Percentiles rank a stretch among this genome's conserved stretches.
These are phyloP conservation scores for Acleris holmiana DNA, from an alignment of 2,888 invertebrate genomes.

Conservation along the genomic window DNA sequence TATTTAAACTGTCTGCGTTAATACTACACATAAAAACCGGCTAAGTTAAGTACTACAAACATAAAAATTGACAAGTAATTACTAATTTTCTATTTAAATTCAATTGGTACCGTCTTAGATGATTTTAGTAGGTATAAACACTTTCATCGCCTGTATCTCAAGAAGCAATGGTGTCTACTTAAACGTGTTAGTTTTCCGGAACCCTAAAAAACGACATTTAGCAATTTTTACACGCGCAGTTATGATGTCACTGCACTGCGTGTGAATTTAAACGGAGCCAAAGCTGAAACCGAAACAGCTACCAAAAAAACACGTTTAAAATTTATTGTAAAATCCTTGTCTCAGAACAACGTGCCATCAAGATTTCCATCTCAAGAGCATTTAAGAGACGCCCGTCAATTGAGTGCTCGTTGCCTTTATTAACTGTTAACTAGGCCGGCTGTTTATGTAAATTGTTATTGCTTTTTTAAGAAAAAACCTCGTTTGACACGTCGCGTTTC, in stretches of 20 bases:
- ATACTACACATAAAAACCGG: too few relatives aligned
- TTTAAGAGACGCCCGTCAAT: conserved; percentile 76
- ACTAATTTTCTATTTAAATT: too few relatives aligned
- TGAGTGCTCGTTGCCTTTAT: conserved; percentile 81
- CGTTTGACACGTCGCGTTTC: conserved; percentile 78
- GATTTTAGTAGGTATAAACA: too few relatives aligned
- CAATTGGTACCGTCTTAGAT: too few relatives aligned
- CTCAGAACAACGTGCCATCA: conserved; percentile 76
- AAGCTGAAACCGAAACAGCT: not conserved
- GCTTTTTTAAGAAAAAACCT: conserved; percentile 80
- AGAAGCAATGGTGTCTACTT: too few relatives aligned
- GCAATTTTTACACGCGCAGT: too few relatives aligned
- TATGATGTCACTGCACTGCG: not conserved
- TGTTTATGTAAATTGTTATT: conserved; percentile 85
- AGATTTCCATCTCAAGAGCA: conserved; percentile 78
- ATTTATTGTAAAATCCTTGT: conserved; percentile 50
- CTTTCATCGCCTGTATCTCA: too few relatives aligned
- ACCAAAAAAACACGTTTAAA: conserved; percentile 37
- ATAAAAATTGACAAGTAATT: too few relatives aligned
- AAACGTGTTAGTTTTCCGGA: too few relatives aligned
- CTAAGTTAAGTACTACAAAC: too few relatives aligned
- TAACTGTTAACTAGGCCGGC: conserved; percentile 83
- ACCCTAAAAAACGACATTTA: too few relatives aligned
- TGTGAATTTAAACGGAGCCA: not conserved
- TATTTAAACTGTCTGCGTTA: too few relatives aligned